Percentiles rank a stretch among this genome's conserved stretches.
These are phyloP conservation scores for Rhynchomys soricoides DNA, from an alignment of 2,113 vertebrate species.

Conservation along the genomic window DNA sequence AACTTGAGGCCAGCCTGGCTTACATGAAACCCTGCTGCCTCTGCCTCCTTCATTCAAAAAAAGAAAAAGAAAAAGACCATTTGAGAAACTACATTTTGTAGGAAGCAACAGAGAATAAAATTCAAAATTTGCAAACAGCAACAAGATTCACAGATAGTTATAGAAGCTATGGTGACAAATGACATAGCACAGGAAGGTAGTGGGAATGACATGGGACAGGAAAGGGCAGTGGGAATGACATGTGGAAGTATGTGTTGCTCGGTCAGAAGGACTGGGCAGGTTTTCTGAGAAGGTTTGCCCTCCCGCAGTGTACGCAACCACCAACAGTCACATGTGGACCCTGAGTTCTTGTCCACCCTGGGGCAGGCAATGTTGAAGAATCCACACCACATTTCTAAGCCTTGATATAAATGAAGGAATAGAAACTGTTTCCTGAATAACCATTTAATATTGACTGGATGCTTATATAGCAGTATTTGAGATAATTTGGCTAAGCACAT, in stretches of 20 bases:
- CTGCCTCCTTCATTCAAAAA: too few relatives aligned
- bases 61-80: not conserved
- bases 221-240: too few relatives aligned
- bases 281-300: not conserved
- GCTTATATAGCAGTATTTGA: not conserved
- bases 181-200: not conserved
- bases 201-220: not conserved
- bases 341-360: not conserved
- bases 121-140: not conserved
- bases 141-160: not conserved
- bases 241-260: not conserved
- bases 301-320: not conserved
- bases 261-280: not conserved
- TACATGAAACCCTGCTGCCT: not conserved
- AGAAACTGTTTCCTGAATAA: not conserved
- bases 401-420: not conserved
- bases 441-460: not conserved
- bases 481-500: not conserved
- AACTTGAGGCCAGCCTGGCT: not conserved
- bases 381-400: not conserved
- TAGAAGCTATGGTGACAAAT: too few relatives aligned
- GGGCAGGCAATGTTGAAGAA: not conserved
- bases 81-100: not conserved
- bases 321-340: rapidly evolving
- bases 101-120: not conserved